Base-by-base conservation (phyloP, 92 coral and sea anemone species). In the Micromussa lordhowensis region DNA sequence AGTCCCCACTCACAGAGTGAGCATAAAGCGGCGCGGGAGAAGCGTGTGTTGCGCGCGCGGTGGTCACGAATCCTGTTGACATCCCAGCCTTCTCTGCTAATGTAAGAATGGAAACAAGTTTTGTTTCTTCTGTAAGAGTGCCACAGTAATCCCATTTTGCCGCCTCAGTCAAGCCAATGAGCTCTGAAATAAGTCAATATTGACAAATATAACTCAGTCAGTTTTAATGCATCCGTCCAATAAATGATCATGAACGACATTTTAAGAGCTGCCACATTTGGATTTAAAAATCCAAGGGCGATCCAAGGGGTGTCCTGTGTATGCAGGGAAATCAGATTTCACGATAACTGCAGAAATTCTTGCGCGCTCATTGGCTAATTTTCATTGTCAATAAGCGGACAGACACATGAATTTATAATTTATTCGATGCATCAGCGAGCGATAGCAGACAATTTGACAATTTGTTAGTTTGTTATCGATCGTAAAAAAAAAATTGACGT, bases 11-110 rank as follows among this genome's bases (percentile, higher is more conserved):
- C 8, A 93, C 89, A 14, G 93, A 84, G 75, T 95, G 92, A 3
- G 94, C 91, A 61, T 95, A 95, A 51, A 83, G 92, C 17, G 89
- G 95, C 32, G 92, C 71, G 0, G 93, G 96, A 24, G 99, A 88
- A 13, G 95, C 96, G 80, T 97, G 99, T 24, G 98, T 95, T 11
- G 88, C 84, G 22, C 99, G 98, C 1, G 99, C 88, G 28, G 98
- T 93, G 0, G 95, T 97, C 58, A 97, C 93, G 18, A 97, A 68
- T 16, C 99, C 99, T 21, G 99, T 97, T 12, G 98, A 95, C 97
- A 97, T 93, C 74, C 96, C 94, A 35, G 95, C 97, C 34, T 84
- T 81, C 81, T 97, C 97, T 22, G 99, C 99, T 14, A 92, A 89
- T 49, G 98, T 93, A 14, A 97, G 87, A 32, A 97, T 95, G 48